Percentiles rank a stretch among this genome's conserved stretches.
phyloP scores from a whole-genome alignment of 2,888 invertebrate species.

The Napeogenes sylphis region DNA sequence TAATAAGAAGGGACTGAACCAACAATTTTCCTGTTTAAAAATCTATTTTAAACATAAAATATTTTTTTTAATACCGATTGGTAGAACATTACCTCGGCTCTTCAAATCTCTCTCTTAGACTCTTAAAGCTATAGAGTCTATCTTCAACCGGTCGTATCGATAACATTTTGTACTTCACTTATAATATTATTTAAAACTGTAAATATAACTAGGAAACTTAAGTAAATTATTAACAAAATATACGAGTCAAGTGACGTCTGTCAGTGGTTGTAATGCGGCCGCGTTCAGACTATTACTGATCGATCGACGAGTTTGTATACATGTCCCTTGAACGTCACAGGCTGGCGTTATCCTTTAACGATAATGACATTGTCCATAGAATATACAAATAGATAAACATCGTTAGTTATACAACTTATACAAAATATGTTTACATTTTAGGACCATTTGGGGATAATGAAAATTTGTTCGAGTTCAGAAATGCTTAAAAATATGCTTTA shows the following conservation, averaged over 20 bases:
- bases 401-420: constrained; percentile 16
- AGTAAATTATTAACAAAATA: constrained; percentile 8
- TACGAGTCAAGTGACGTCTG: too few relatives aligned
- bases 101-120: constrained; percentile 66
- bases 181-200: constrained; percentile 20
- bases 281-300: constrained; percentile 40
- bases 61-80: neutral
- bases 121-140: constrained; percentile 62
- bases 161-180: constrained; percentile 50
- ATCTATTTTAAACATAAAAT: constrained; percentile 10
- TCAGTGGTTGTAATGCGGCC: constrained; percentile 38
- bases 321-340: constrained; percentile 33
- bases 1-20: too few relatives aligned
- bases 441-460: neutral
- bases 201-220: constrained; percentile 11
- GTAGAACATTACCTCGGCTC: constrained; percentile 51
- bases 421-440: constrained; percentile 12
- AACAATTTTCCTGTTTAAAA: neutral
- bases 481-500: too few relatives aligned
- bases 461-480: neutral
- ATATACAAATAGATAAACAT: constrained; percentile 20
- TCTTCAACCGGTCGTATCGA: constrained; percentile 55
- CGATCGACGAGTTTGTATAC: constrained; percentile 33
- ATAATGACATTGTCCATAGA: constrained; percentile 14
- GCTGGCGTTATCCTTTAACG: constrained; percentile 34